These are phyloP conservation scores for Alexandromys oeconomus DNA, from an alignment of 2,797 vertebrate genomes.

Conservation along the genomic window DNA sequence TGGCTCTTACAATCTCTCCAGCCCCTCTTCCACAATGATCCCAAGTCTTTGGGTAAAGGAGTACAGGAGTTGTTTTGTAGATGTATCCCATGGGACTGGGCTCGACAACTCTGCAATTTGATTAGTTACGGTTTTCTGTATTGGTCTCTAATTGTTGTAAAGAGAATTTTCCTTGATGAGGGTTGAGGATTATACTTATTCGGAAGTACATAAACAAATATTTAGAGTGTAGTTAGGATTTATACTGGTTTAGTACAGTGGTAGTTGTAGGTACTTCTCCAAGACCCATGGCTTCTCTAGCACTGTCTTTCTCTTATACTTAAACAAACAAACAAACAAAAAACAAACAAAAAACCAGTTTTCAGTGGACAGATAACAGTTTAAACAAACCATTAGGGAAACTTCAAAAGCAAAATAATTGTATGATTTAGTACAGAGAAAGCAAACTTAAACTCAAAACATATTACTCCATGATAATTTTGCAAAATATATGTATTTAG, in stretches of 20 bases:
- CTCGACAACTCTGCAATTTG: neutral
- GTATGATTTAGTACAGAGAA: neutral
- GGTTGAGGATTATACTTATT: neutral
- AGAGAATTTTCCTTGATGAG: neutral
- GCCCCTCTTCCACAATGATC: neutral
- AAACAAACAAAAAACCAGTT: neutral
- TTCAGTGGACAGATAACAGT: neutral
- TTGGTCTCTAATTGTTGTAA: neutral
- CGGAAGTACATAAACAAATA: neutral
- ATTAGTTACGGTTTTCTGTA: neutral
- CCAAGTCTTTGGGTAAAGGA: neutral
- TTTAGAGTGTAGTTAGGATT: neutral
- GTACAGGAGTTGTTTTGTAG: neutral
- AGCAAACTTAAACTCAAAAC: constrained; percentile 23
- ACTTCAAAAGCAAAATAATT: constrained; percentile 11
- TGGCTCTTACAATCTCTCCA: neutral
- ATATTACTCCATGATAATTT: neutral
- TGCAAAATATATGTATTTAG: constrained; percentile 3
- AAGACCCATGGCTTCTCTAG: neutral
- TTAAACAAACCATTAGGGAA: neutral
- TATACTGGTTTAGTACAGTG: neutral
- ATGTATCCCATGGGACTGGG: neutral
- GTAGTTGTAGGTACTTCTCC: neutral
- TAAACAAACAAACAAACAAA: neutral
- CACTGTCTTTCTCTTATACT: neutral